Percentiles rank a stretch among this genome's conserved stretches.
These are phyloP conservation scores for Sapayoa aenigma DNA, from an alignment of 2,113 vertebrate species.

Conservation along the genomic window DNA sequence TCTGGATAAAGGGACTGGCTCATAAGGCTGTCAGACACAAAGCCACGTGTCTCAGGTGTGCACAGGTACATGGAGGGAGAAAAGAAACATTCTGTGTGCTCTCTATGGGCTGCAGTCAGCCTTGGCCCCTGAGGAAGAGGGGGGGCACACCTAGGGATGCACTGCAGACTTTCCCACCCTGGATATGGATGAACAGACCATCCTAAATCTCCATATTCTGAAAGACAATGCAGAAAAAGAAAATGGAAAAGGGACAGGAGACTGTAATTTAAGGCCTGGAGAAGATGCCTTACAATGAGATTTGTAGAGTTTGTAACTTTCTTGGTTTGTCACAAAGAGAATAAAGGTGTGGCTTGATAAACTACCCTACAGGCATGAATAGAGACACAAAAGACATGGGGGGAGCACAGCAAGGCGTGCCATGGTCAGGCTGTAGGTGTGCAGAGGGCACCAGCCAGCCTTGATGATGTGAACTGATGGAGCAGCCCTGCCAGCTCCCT, in stretches of 20 bases:
- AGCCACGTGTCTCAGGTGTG: background rate
- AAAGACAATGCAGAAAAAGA: background rate
- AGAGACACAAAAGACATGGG: background rate
- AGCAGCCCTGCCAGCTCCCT: background rate
- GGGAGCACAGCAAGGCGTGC: too few species aligned
- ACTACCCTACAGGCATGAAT: background rate
- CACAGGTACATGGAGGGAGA: background rate
- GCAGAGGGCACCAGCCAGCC: background rate
- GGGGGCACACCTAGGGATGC: background rate
- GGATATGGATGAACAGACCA: too few species aligned
- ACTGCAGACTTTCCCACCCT: background rate
- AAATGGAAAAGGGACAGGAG: background rate
- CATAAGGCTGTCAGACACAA: background rate
- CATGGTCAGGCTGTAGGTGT: too few species aligned
- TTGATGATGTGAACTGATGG: accelerated
- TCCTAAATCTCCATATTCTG: background rate
- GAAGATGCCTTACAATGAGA: background rate
- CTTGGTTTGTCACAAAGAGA: background rate
- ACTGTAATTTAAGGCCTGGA: background rate
- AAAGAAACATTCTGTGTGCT: background rate
- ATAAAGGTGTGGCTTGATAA: background rate
- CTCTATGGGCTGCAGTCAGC: background rate
- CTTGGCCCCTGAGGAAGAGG: background rate
- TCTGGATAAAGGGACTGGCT: background rate
- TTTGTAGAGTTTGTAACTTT: background rate